Conservation (phyloP, 2,797 vertebrate genomes). For the Halcyon badia region DNA sequence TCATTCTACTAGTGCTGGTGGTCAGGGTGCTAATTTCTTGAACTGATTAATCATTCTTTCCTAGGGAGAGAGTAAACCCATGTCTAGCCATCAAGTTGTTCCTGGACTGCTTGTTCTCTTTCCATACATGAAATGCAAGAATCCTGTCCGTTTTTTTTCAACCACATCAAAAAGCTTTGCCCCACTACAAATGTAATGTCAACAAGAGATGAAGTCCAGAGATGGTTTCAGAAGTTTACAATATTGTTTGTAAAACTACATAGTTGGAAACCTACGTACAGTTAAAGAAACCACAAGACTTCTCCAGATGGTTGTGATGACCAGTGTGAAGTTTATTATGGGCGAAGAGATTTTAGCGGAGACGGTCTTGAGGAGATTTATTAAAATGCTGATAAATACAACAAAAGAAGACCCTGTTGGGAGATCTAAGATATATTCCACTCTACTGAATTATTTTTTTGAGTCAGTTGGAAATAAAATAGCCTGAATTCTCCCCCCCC, state of each 20-base stretch:
- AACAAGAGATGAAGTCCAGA: neutral
- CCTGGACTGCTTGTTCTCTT: neutral
- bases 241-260: neutral
- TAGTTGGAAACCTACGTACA: neutral
- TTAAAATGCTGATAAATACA: neutral
- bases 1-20: neutral
- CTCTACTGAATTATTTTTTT: neutral
- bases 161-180: neutral
- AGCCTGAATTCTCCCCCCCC: neutral
- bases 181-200: neutral
- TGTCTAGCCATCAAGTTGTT: neutral
- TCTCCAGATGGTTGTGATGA: neutral
- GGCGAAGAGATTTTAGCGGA: neutral
- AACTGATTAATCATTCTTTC: neutral
- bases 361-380: neutral
- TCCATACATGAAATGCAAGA: neutral
- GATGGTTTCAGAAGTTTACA: neutral
- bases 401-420: neutral
- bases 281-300: neutral
- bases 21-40: neutral
- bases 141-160: neutral
- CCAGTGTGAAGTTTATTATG: neutral
- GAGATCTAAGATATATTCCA: neutral
- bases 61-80: neutral
- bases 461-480: neutral